Evolutionary conservation across 2,888 invertebrate species (phyloP).

Genomic region (Caenorhabditis sulstoni): DNA sequence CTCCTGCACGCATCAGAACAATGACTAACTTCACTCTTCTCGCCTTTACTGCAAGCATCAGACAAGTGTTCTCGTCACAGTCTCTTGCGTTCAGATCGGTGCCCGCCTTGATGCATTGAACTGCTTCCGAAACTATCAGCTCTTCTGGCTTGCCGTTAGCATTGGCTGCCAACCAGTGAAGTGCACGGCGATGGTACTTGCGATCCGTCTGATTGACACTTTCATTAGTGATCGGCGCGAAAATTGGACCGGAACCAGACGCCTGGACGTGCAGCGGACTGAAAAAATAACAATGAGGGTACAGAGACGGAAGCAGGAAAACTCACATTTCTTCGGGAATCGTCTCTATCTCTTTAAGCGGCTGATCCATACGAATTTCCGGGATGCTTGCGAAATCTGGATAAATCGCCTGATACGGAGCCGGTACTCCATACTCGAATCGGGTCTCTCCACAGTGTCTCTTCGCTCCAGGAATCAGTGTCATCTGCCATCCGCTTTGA

Average conservation of each 20-base stretch:
- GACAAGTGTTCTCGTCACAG: slow-evolving; percentile 48
- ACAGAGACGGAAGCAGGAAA: not conserved
- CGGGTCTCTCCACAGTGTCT: not conserved
- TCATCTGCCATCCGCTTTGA: not conserved
- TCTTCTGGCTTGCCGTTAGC: slow-evolving; percentile 41
- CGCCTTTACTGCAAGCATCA: slow-evolving; percentile 54
- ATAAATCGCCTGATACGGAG: not conserved
- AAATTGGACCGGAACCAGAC: slow-evolving; percentile 8
- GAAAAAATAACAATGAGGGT: not conserved
- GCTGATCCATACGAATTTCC: not conserved
- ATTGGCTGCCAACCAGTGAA: slow-evolving; percentile 55
- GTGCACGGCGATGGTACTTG: slow-evolving; percentile 14
- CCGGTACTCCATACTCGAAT: not conserved
- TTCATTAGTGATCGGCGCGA: not conserved
- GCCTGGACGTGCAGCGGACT: slow-evolving; percentile 50
- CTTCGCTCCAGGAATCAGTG: not conserved
- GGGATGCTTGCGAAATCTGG: no score
- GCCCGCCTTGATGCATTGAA: slow-evolving; percentile 35
- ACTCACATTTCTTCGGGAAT: slow-evolving; percentile 16
- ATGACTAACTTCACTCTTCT: slow-evolving; percentile 24
- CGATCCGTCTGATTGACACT: slow-evolving; percentile 30
- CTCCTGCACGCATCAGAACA: slow-evolving; percentile 26
- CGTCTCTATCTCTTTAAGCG: not conserved
- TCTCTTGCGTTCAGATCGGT: slow-evolving; percentile 49
- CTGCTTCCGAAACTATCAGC: slow-evolving; percentile 21